Evolutionary conservation across 2,888 invertebrate genomes (phyloP), one percentile per base, ranked within the genome.

Genomic region (Adelognathus sp.): DNA sequence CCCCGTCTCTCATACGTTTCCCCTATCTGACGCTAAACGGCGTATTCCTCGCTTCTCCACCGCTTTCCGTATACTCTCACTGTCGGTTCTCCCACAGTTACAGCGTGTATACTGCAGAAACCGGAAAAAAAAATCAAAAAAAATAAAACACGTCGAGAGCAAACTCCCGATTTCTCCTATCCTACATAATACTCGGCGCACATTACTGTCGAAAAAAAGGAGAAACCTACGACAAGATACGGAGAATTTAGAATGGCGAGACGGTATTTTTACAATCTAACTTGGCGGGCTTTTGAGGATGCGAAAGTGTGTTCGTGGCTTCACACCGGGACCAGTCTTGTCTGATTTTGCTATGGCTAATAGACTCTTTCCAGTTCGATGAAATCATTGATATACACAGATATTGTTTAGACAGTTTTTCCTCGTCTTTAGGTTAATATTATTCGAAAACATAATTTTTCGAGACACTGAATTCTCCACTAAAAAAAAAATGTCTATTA

Each of bases 1-100:
- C 88, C 87, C 88, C 85, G 88, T 90, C 87, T 85, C 90, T 90
- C 90, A 90, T 90, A 90, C 90, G 90, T 90, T 90, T 90, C 87
- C 90, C 88, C 90, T 91, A 91, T 91, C 91, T 90, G 88, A 90
- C 89, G 90, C 89, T 90, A 91, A 91, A 90, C 89, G 90, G 87
- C 88, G 85, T 83, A 85, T 81, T 80, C 86, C 84, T 85, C 85
- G 44, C 31, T 58, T 63, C 54, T 50, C 14, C 3, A 16, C 21
- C 21, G 56, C 52, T 79, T 66, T 58, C 64, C 58, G 56, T 64
- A 50, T 69, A 66, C 29, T 76, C 56, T 73, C n/a, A n/a, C n/a
- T n/a, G n/a, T n/a, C n/a, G 36, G 69, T 63, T 72, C 67, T 64
- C 56, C 46, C 56, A 50, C 54, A 56, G 60, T 58, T 58, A 58